Percentiles rank a stretch among this genome's conserved stretches.
These are phyloP conservation scores for Solea senegalensis DNA, from an alignment of 2,113 vertebrate genomes.

Conservation along the genomic window DNA sequence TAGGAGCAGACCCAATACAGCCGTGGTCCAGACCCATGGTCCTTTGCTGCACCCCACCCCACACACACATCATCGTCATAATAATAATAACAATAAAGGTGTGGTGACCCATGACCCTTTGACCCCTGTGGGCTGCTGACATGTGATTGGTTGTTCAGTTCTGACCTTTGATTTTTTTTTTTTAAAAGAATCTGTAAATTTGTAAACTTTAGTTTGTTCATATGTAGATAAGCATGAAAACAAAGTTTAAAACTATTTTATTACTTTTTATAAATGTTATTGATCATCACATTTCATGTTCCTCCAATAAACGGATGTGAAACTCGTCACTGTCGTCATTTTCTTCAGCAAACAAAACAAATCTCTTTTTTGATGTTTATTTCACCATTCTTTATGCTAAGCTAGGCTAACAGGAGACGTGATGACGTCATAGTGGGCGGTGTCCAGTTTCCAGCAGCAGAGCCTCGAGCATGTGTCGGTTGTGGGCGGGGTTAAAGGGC, in stretches of 20 bases:
- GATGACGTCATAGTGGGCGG: constrained; percentile 75
- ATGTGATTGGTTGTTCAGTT: constrained; percentile 13
- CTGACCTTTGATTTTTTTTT: constrained; percentile 73
- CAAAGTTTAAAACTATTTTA: constrained; percentile 83
- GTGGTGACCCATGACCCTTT: neutral
- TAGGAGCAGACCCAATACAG: too few species aligned
- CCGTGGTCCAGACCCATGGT: too few species aligned
- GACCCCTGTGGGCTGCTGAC: constrained; percentile 5
- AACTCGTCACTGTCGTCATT: neutral
- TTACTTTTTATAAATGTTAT: constrained; percentile 80
- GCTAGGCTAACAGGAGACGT: neutral
- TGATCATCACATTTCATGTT: constrained; percentile 52
- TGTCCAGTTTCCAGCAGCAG: constrained; percentile 94
- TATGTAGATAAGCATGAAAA: constrained; percentile 79
- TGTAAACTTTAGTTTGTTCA: constrained; percentile 81
- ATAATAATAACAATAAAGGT: too few species aligned
- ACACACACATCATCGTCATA: too few species aligned
- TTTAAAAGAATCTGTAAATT: constrained; percentile 81
- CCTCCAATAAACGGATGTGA: constrained; percentile 61
- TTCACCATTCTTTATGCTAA: neutral
- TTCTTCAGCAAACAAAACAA: neutral
- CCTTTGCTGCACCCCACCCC: too few species aligned
- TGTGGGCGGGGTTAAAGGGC: constrained; percentile 84
- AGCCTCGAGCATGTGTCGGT: constrained; percentile 84
- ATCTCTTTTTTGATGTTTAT: too few species aligned